These are phyloP conservation scores for Ctenodactylus gundi DNA, from an alignment of 2,113 vertebrate genomes.

Conservation along the genomic window DNA sequence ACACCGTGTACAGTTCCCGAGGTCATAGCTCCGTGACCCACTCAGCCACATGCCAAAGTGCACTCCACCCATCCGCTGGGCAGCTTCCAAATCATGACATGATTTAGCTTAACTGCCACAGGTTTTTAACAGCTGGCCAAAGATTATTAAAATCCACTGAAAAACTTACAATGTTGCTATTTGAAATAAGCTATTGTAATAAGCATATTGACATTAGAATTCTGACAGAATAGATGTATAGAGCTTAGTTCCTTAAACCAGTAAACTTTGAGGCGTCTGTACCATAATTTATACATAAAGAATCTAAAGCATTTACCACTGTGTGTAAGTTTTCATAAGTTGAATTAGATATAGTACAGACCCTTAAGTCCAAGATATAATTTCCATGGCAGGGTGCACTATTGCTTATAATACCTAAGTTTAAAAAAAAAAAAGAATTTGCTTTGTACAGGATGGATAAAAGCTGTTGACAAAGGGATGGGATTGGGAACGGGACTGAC, in stretches of 20 bases:
- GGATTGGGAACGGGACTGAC: too few species aligned
- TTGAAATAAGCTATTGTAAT: conserved; percentile 49
- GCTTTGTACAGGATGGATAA: neutral
- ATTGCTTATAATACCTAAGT: conserved; percentile 18
- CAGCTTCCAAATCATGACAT: neutral
- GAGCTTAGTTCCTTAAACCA: conserved; percentile 39
- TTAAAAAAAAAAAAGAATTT: conserved; percentile 38
- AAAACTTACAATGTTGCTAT: conserved; percentile 18
- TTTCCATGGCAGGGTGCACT: conserved; percentile 13
- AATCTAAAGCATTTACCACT: conserved; percentile 28
- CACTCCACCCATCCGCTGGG: neutral
- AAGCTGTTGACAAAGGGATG: too few species aligned
- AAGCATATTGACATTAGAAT: conserved; percentile 48
- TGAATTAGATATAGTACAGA: conserved; percentile 3
- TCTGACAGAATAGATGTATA: conserved; percentile 27
- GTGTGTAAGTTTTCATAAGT: conserved; percentile 27
- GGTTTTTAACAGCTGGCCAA: neutral
- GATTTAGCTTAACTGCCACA: neutral
- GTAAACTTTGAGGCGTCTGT: neutral
- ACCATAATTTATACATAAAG: neutral
- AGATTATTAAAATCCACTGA: conserved; percentile 23
- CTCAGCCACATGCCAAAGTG: neutral
- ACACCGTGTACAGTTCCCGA: neutral
- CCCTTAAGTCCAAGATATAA: neutral
- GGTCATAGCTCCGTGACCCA: neutral